Percentiles rank a stretch among this genome's conserved stretches.
Evolutionary conservation across 2,888 invertebrate genomes (phyloP).

Genomic region (Pachydiplax longipennis): DNA sequence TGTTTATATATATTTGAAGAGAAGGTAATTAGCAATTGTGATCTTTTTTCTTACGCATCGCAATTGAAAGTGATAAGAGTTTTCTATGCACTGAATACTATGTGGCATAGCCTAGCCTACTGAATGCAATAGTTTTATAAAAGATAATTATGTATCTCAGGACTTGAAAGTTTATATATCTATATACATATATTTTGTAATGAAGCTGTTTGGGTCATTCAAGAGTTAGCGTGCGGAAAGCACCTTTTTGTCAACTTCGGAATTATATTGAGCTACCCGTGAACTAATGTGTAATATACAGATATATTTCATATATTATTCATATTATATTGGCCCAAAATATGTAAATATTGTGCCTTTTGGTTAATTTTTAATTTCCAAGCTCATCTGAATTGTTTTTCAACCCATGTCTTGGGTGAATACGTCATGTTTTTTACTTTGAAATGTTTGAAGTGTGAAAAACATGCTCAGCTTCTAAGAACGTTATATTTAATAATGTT

Average conservation of each 20-base stretch:
- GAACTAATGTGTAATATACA: background rate
- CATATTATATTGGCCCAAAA: background rate
- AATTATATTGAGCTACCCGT: background rate
- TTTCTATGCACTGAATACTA: constrained; percentile 27
- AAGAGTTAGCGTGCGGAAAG: background rate
- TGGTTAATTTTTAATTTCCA: constrained; percentile 15
- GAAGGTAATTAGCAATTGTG: background rate
- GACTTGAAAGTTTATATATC: constrained; percentile 33
- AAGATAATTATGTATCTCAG: constrained; percentile 37
- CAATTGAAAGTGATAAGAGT: constrained; percentile 25
- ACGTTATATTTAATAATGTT: constrained; percentile 40
- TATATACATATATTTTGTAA: constrained; percentile 41
- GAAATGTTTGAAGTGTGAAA: background rate
- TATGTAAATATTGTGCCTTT: constrained; percentile 33
- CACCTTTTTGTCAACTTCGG: background rate
- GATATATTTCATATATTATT: constrained; percentile 2
- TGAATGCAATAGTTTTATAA: constrained; percentile 36
- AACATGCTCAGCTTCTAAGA: constrained; percentile 1
- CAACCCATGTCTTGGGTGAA: background rate
- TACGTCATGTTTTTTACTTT: background rate
- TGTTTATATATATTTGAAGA: constrained; percentile 28
- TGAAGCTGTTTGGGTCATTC: constrained; percentile 30
- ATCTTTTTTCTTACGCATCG: constrained; percentile 3
- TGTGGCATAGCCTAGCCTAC: constrained; percentile 23
- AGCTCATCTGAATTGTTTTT: background rate